Evolutionary conservation across 2,888 invertebrate genomes (phyloP), one percentile per base, ranked within the genome.

Genomic region (Hermodice carunculata): DNA sequence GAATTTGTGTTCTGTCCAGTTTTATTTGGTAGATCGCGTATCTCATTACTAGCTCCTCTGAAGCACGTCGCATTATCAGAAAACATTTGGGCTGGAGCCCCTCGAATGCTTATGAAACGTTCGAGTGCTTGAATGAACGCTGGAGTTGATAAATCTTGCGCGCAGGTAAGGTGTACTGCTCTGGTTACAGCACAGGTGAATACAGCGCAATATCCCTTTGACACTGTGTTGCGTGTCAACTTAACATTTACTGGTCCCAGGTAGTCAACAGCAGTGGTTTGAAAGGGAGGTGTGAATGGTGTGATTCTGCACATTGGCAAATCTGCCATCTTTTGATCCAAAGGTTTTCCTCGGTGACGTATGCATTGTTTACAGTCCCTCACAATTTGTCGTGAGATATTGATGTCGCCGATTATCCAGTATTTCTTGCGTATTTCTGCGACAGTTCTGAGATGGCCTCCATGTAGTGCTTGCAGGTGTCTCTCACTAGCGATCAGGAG

Each of bases 321-420:
- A 19, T 57, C 48, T 8, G 58, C 58, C 58, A 57, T 57, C 22
- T 19, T 6, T 8, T 49, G 51, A 14, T 57, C 40, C 17, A 52
- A 5, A 5, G 58, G 51, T 19, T 48, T 8, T 17, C 51, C 58
- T 22, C 37, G 37, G 48, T 46, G n/a, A 17, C 58, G 51, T 6
- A 24, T 54, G 52, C 58, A 57, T 26, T 52, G 14, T 19, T 46
- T 57, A 54, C 58, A 57, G 17, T 48, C 48, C 17, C 42, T 17
- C 5, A 57, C 42, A 24, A 57, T 22, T 22, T 17, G 51, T 22
- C 29, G 4, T n/a, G 22, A 49, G 14, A 57, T 4, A 14, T 49
- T 22, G 51, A 49, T 48, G 58, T 57, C 58, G 14, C 58, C 58
- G 22, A 57, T 28, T n/a, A 57, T 57, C 54, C 58, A 57, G 28